A percentile compares a stretch with the other conserved stretches of the same genome.
phyloP scores from a whole-genome alignment of 2,888 invertebrate genomes.

The Leptinotarsa peninsularis region DNA sequence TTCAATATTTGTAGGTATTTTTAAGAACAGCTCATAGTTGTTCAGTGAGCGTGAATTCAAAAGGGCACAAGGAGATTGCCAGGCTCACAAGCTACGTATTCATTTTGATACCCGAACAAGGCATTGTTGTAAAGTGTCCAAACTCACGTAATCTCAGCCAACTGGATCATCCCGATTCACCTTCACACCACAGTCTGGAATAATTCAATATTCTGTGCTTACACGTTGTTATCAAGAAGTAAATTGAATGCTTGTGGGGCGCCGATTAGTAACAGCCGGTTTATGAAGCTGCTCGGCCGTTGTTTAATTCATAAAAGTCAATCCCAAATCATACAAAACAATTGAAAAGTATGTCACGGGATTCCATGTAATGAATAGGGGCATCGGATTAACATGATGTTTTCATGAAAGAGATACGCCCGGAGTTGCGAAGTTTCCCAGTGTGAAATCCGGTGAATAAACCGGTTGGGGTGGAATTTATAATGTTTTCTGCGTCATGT shows the following conservation, averaged over 20 bases:
- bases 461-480: constrained; percentile 13
- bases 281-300: background rate
- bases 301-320: constrained; percentile 1
- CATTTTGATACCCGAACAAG: too few relatives aligned
- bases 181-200: too few relatives aligned
- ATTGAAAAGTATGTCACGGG: constrained; percentile 3
- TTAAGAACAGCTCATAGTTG: too few relatives aligned
- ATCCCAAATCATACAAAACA: constrained; percentile 13
- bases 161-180: too few relatives aligned
- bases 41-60: too few relatives aligned
- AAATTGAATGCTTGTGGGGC: background rate
- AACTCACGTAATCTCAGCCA: too few relatives aligned
- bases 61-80: too few relatives aligned
- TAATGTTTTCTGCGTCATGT: constrained; percentile 14
- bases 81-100: too few relatives aligned
- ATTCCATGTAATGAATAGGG: constrained; percentile 1
- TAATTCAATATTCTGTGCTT: too few relatives aligned
- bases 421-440: constrained; percentile 1
- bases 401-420: background rate
- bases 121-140: too few relatives aligned
- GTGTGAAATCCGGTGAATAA: constrained; percentile 1
- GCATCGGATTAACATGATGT: background rate
- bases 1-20: too few relatives aligned
- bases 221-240: background rate
- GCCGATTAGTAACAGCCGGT: background rate